Evolutionary conservation across 2,113 vertebrate genomes (phyloP), one percentile per base, ranked within the genome.

Genomic region (Etheostoma cragini): DNA sequence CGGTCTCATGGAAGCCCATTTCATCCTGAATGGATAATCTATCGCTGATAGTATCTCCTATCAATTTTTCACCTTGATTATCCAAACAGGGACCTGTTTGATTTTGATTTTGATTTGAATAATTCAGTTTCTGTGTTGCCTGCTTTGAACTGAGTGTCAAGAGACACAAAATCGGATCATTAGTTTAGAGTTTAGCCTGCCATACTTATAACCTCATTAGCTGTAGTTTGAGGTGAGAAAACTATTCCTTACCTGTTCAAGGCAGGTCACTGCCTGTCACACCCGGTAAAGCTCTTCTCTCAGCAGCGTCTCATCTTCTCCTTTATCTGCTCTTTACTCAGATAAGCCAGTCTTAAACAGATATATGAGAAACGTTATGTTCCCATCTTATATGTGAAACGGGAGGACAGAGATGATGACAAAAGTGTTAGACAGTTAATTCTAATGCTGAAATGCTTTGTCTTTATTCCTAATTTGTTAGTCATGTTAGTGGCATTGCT

Each of bases 251-350:
- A 63, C 10, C 47, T 75, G 49, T 52, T 46, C 3, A 33, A 78
- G 85, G 75, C 87, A 87, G 85, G 87, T 88, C 82, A 89, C 65
- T 64, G 64, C 91, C 85, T 91, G 91, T 87, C 78, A 85, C 68
- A 72, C 46, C 58, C 14, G 42, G 81, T 67, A 81, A 91, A 88
- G 83, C 86, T 76, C 56, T 64, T 89, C 78, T 76, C 68, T 90
- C 85, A 87, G 58, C 82, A 61, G 65, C 24, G 26, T 72, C 85
- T 86, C 81, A 82, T 83, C 82, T 76, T 57, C 61, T 42, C 33
- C 82, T 92, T 89, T 73, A 80, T 81, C 78, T 80, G 47, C 49
- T 88, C 58, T 85, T 80, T 70, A 58, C 70, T 76, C 52, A 83
- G 78, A 87, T 75, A 72, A 82, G 52, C 56, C 13, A 16, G 35